A percentile compares a stretch with the other conserved stretches of the same genome.
These are phyloP conservation scores for Melanaphis sacchari DNA, from an alignment of 1,140 invertebrate species.

Conservation along the genomic window DNA sequence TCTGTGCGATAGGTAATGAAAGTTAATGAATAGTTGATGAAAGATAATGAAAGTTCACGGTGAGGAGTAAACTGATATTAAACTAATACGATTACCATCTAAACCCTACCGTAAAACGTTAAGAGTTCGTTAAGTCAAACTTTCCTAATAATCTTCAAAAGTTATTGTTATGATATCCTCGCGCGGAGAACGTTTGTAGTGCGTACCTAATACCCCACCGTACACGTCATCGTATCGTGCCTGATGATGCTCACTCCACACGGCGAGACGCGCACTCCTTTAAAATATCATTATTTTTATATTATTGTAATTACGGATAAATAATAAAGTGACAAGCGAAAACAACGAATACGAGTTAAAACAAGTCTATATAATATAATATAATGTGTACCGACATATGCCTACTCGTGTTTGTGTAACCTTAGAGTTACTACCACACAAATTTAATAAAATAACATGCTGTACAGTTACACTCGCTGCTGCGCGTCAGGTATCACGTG, in stretches of 20 bases:
- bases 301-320: not conserved
- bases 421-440: not conserved
- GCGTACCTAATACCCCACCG: not conserved
- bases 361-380: not conserved
- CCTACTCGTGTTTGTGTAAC: not conserved
- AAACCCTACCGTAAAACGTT: not conserved
- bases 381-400: not conserved
- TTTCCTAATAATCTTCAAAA: not conserved
- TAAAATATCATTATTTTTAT: not conserved
- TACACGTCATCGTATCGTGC: not conserved
- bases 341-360: not conserved
- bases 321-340: not conserved
- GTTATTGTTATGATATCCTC: not conserved
- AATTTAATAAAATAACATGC: not conserved
- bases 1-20: not conserved
- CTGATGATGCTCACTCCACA: not conserved
- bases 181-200: not conserved
- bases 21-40: too few species aligned
- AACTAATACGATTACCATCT: not conserved
- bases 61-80: not conserved
- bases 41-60: slow-evolving; percentile 22
- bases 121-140: slow-evolving; percentile 15
- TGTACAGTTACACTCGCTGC: not conserved
- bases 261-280: not conserved
- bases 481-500: not conserved